Evolutionary conservation across 2,888 invertebrate species (phyloP), one percentile per base, ranked within the genome.

Genomic region (Eristalinus aeneus): DNA sequence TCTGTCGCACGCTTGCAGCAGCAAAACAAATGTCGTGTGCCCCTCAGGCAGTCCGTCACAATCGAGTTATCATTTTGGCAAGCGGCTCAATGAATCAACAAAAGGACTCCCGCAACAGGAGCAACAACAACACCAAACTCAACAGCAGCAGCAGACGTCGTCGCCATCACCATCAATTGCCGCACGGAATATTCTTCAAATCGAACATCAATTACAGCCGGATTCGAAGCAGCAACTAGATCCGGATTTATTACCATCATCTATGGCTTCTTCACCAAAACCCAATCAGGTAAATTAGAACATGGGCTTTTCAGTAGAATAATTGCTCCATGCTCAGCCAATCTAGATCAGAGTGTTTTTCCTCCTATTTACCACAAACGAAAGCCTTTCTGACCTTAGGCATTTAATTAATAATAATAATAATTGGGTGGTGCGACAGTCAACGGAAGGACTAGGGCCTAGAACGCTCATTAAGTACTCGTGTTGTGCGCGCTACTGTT

Each of bases 231-330:
- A 81, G 31, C 84, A 85, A 9, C 80, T 69, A 34, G 76, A 86
- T n/a, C 64, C 81, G 36, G 81, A 81, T 53, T 36, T 60, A 6
- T 64, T 77, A 32, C 31, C 81, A 31, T 65, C 76, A 8, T 31
- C 84, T 20, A 36, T 77, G 22, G 54, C 74, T n/a, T 72, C 75
- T 10, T 79, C 79, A 9, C 85, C 85, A 22, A 86, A 86, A 34
- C 85, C 81, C 46, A 86, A 86, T 65, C 85, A 86, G 77, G 85
- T 86, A 64, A n/a, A n/a, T n/a, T n/a, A n/a, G n/a, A n/a, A n/a
- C n/a, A n/a, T n/a, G n/a, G n/a, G n/a, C n/a, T n/a, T n/a, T n/a
- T n/a, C n/a, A n/a, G n/a, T n/a, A n/a, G n/a, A n/a, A n/a, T n/a
- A n/a, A n/a, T n/a, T n/a, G n/a, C n/a, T n/a, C n/a, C n/a, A n/a